A percentile compares a stretch with the other conserved stretches of the same genome.
phyloP scores from a whole-genome alignment of 2,797 vertebrate species.

The Cuculus canorus region DNA sequence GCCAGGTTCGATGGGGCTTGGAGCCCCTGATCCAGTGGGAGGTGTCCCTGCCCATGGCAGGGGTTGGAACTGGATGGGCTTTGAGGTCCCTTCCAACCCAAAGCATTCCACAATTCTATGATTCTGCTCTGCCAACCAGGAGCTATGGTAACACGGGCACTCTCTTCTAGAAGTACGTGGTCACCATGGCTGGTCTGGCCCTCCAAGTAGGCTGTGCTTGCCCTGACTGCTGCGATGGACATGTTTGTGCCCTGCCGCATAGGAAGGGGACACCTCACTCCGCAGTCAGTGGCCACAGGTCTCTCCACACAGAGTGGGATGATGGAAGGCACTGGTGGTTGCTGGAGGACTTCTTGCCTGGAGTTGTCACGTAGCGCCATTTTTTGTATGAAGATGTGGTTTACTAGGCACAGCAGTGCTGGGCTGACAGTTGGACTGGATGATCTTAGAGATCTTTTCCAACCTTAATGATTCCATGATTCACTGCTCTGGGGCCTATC shows the following conservation, averaged over 20 bases:
- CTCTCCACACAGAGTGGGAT: neutral
- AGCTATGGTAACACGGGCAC: fast-evolving
- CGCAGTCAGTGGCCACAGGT: neutral
- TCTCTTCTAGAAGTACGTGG: neutral
- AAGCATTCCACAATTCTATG: too few species aligned
- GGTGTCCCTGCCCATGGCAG: too few species aligned
- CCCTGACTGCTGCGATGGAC: neutral
- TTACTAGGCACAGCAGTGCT: too few species aligned
- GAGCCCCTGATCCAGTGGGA: too few species aligned
- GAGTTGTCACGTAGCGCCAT: neutral
- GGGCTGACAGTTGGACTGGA: too few species aligned
- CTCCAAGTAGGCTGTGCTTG: neutral
- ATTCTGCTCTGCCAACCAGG: neutral
- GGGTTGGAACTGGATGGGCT: too few species aligned
- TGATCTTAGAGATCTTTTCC: too few species aligned
- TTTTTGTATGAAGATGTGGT: too few species aligned
- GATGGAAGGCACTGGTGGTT: neutral
- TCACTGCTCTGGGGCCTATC: fast-evolving
- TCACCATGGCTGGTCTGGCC: neutral
- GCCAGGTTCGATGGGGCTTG: too few species aligned
- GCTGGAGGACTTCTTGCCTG: neutral
- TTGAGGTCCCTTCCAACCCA: too few species aligned
- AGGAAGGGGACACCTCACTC: too few species aligned
- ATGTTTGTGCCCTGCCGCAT: neutral
- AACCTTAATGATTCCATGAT: too few species aligned